Percentiles rank a stretch among this genome's conserved stretches.
Conservation (phyloP, 1,140 invertebrate species). For the Sycobia sp. region DNA sequence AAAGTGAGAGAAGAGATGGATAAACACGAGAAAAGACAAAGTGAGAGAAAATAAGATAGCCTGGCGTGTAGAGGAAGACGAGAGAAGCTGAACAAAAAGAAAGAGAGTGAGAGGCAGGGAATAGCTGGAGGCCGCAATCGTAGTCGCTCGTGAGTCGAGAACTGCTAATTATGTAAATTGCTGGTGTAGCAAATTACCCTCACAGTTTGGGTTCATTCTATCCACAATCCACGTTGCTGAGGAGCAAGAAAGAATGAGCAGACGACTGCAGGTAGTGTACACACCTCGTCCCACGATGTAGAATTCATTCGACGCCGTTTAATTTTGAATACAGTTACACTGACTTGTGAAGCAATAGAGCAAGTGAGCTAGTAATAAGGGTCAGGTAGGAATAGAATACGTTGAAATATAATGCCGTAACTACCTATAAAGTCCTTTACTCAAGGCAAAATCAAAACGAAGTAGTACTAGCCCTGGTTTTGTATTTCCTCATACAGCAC, state of each 20-base stretch:
- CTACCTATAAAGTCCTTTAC: too few relatives aligned
- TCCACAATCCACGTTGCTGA: conserved; percentile 60
- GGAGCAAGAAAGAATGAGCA: too few relatives aligned
- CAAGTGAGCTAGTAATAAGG: neutral
- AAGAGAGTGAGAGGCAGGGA: neutral
- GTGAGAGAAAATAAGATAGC: conserved; percentile 21
- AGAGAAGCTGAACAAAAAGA: too few relatives aligned
- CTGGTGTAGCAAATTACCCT: conserved; percentile 64
- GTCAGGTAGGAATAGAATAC: too few relatives aligned
- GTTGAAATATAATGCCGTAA: too few relatives aligned
- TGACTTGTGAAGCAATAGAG: conserved; percentile 41
- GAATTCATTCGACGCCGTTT: conserved; percentile 51
- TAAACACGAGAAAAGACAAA: conserved; percentile 23
- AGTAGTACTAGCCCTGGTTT: too few relatives aligned
- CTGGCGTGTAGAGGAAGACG: too few relatives aligned
- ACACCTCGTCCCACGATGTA: conserved; percentile 49
- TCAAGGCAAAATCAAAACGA: too few relatives aligned
- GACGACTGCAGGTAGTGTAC: too few relatives aligned
- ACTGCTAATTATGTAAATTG: conserved; percentile 65
- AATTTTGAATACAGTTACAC: conserved; percentile 56
- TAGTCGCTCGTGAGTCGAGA: conserved; percentile 50
- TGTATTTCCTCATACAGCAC: neutral
- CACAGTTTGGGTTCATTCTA: conserved; percentile 62
- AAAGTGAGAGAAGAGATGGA: conserved; percentile 36
- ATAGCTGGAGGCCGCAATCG: conserved; percentile 3